Percentiles rank a stretch among this genome's conserved stretches.
Evolutionary conservation across 2,888 invertebrate genomes (phyloP).

Genomic region (Melinopterus prodromus): DNA sequence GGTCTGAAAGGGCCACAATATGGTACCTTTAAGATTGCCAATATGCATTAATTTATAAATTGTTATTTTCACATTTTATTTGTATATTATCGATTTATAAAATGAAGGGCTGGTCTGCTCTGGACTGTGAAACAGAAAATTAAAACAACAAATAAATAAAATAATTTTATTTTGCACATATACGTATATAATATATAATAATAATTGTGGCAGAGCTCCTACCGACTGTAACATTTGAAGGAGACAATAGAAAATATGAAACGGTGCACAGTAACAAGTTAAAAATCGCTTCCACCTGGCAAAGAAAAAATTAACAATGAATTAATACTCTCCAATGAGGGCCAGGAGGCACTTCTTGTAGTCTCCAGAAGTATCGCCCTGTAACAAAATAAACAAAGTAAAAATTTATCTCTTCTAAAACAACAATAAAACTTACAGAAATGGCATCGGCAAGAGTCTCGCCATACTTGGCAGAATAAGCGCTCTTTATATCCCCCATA

Average conservation of each 20-base stretch:
- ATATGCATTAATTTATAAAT: no score
- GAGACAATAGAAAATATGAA: background rate
- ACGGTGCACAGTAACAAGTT: background rate
- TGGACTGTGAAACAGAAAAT: background rate
- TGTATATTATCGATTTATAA: no score
- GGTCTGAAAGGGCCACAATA: no score
- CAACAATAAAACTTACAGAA: constrained; percentile 63
- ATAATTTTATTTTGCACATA: background rate
- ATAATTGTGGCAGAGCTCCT: background rate
- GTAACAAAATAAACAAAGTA: constrained; percentile 51
- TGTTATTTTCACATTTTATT: no score
- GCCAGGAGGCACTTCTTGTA: constrained; percentile 83
- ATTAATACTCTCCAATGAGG: constrained; percentile 59
- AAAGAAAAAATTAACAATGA: background rate
- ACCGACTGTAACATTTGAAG: background rate
- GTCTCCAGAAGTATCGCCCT: constrained; percentile 84
- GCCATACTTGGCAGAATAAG: constrained; percentile 75
- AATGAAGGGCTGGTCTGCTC: no score
- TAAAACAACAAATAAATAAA: background rate
- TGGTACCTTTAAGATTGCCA: no score
- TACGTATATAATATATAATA: background rate
- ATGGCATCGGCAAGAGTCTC: constrained; percentile 80
- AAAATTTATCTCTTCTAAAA: background rate
- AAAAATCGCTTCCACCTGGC: background rate
- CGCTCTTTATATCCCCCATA: constrained; percentile 80